Evolutionary conservation across 2,797 vertebrate genomes (phyloP).

Genomic region (Eutrigla gurnardus): DNA sequence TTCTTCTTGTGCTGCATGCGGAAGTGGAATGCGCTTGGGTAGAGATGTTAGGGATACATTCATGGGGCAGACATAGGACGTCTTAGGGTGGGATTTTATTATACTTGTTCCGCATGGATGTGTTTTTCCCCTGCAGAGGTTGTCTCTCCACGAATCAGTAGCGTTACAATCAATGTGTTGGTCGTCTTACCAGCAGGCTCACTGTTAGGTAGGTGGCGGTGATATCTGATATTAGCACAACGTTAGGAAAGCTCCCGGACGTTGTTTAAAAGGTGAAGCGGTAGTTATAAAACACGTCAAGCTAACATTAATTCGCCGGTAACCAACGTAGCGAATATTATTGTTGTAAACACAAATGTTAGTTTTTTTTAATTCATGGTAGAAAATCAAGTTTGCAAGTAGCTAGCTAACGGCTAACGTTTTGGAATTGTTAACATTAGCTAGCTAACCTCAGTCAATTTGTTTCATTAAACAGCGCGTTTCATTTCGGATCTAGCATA

Average conservation of each 20-base stretch:
- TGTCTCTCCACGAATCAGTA: not conserved
- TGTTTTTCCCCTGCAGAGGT: not conserved
- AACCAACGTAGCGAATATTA: not conserved
- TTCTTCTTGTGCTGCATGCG: conserved; percentile 46
- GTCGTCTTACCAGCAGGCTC: not conserved
- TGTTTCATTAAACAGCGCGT: not conserved
- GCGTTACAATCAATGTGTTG: not conserved
- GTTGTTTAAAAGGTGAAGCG: not conserved
- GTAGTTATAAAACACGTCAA: not conserved
- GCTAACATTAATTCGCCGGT: conserved; percentile 58
- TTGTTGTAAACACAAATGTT: not conserved
- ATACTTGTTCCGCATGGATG: not conserved
- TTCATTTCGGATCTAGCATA: not conserved
- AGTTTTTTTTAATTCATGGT: not conserved
- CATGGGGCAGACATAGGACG: too few relatives aligned
- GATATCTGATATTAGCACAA: not conserved
- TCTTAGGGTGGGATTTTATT: not conserved
- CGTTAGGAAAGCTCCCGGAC: not conserved
- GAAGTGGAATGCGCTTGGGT: conserved; percentile 35
- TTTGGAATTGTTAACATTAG: not conserved
- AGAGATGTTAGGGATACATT: too few relatives aligned
- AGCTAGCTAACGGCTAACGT: accelerated
- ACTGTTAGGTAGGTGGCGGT: conserved; percentile 47
- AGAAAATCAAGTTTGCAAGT: accelerated
- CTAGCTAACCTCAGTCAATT: not conserved